Conservation (phyloP, 1,140 invertebrate species). For the Rhynchophorus ferrugineus region DNA sequence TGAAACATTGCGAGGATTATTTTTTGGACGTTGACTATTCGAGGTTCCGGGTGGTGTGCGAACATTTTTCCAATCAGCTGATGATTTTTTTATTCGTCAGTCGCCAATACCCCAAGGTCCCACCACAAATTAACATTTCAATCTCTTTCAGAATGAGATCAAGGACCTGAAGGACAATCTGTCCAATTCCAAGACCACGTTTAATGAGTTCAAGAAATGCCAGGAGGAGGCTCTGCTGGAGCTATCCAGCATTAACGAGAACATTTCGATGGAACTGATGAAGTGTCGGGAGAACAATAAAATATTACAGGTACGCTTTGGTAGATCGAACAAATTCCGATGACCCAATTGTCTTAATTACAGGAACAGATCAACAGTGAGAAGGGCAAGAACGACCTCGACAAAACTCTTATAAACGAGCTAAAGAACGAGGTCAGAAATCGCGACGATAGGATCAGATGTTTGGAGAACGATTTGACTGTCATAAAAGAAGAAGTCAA, state of each 20-base stretch:
- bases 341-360: neutral
- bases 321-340: too few species aligned
- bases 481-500: neutral
- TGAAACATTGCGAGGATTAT: too few species aligned
- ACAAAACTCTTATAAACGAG: neutral
- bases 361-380: neutral
- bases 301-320: slow-evolving; percentile 24
- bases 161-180: slow-evolving; percentile 46
- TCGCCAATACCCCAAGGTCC: too few species aligned
- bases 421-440: neutral
- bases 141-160: too few species aligned
- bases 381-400: neutral
- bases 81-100: too few species aligned
- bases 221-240: slow-evolving; percentile 30
- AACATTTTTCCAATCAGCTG: too few species aligned
- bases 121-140: too few species aligned
- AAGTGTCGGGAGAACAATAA: slow-evolving; percentile 24
- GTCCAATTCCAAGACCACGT: slow-evolving; percentile 42
- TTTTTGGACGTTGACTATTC: too few species aligned
- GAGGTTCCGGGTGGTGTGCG: too few species aligned
- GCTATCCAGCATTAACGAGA: slow-evolving; percentile 33
- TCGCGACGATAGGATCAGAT: neutral
- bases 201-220: slow-evolving; percentile 31
- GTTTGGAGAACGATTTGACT: neutral
- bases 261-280: slow-evolving; percentile 30